Evolutionary conservation across 2,113 vertebrate species (phyloP), one percentile per base, ranked within the genome.

Genomic region (Proterorhinus semilunaris): DNA sequence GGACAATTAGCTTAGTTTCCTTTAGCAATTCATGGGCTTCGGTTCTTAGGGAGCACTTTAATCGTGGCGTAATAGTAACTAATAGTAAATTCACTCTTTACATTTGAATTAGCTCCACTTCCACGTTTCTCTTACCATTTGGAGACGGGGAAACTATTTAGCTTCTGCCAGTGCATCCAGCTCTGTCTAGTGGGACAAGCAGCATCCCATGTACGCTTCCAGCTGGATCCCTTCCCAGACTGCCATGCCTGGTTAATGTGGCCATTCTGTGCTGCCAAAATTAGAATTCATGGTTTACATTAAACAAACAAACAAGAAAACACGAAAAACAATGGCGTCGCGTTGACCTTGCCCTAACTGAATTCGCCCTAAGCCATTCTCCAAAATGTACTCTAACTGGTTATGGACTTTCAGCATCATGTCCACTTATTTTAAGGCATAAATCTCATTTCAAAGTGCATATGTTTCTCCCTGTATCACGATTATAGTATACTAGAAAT

Each of bases 191-290:
- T 47, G 36, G 51, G 79, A 71, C 79, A 85, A 83, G 80, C 79
- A 84, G 79, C 81, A 77, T 78, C 80, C 76, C 75, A 58, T 83
- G 67, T 81, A 67, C 74, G 82, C 76, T 85, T 87, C 90, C 90
- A 90, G 89, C 87, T 93, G 92, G 90, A 93, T 65, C 63, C 27
- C 70, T 21, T 91, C 90, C 92, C 89, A 91, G 90, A 89, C 84
- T 84, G 85, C 86, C 81, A 86, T 87, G 87, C 75, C 82, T 90
- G 86, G 86, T 90, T 92, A 92, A 90, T 91, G 84, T 86, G 89
- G 80, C 84, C 80, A 69, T 80, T 81, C 81, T 76, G 77, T 76
- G 82, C 84, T 86, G 81, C 83, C 81, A 87, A 66, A 91, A 91
- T 91, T 86, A 88, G 71, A 89, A 91, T 88, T 90, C 81, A 83